Evolutionary conservation across 30 jellyfish, hydroid and myxozoan genomes (phyloP).

Genomic region (Hydractinia symbiolongicarpus): DNA sequence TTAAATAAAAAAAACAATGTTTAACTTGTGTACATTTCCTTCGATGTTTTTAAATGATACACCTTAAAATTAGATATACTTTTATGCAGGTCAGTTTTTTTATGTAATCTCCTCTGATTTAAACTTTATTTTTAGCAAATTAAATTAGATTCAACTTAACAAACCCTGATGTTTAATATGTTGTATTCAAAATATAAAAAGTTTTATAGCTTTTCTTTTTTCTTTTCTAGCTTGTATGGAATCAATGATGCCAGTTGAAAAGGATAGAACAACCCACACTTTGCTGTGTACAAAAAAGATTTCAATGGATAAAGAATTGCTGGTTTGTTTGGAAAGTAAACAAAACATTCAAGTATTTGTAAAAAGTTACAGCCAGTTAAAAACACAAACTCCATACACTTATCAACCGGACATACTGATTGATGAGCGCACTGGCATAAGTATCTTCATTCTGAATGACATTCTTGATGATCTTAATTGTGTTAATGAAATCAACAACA

Average conservation of each 20-base stretch:
- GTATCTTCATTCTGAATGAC: conserved; percentile 26
- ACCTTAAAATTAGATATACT: too few relatives aligned
- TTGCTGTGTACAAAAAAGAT: conserved; percentile 45
- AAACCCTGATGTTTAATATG: too few relatives aligned
- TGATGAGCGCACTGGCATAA: conserved; percentile 56
- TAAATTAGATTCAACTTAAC: too few relatives aligned
- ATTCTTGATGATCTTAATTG: background rate
- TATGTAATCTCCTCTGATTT: too few relatives aligned
- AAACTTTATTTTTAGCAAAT: too few relatives aligned
- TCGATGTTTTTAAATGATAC: too few relatives aligned
- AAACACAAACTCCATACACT: background rate
- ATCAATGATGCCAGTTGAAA: too few relatives aligned
- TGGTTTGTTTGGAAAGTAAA: conserved; percentile 49
- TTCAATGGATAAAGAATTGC: conserved; percentile 43
- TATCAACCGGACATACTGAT: conserved; percentile 65
- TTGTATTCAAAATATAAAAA: too few relatives aligned
- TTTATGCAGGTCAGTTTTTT: too few relatives aligned
- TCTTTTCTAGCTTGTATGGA: too few relatives aligned
- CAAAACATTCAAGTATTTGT: conserved; percentile 37
- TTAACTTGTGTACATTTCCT: too few relatives aligned
- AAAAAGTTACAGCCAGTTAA: conserved; percentile 31
- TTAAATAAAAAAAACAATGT: background rate
- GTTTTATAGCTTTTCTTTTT: too few relatives aligned
- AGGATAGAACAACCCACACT: background rate
- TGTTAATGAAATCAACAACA: background rate